Base-by-base conservation (phyloP, 2,888 invertebrate species). In the Autographa pulchrina region DNA sequence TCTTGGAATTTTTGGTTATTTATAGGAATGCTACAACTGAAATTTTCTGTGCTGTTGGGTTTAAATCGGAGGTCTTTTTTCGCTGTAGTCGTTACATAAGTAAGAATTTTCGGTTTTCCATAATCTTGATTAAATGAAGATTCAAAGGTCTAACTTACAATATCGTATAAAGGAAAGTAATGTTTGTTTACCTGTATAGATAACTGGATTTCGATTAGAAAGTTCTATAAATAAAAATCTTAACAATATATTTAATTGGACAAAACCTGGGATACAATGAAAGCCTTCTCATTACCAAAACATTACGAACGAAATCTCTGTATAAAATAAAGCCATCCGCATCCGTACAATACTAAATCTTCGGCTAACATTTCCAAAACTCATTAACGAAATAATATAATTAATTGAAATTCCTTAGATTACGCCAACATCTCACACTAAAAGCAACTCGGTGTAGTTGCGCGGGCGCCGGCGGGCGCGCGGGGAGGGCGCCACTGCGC, bases 321-420 rank as follows among this genome's bases (percentile, higher is more conserved):
- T 64, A 72, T 72, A 80, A 84, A 81, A 85, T 81, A 85, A 85
- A 83, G 76, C 72, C 72, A 77, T 76, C 75, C 70, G 65, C 74
- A 68, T 72, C 75, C 65, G 75, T 78, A 77, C 83, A 82, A 81
- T 84, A 81, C 85, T 85, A 85, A 81, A 85, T 85, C 85, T 82
- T 62, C 72, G 52, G 68, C 71, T 63, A 75, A 83, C 83, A 81
- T 79, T 81, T 80, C 84, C 86, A 84, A 82, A 83, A 86, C 90
- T 89, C 89, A 89, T 89, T 88, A 88, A 88, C 86, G 87, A 90
- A 88, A 90, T 90, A 90, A 89, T 89, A 88, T 89, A 86, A 88
- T 89, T 88, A 94, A 93, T 93, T 90, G 91, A 92, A 93, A 95
- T 95, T 94, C 94, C 91, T 86, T 85, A 93, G 94, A 93, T 92